Evolutionary conservation across 2,113 vertebrate genomes (phyloP), one percentile per base, ranked within the genome.

Genomic region (Syrmaticus mikado): DNA sequence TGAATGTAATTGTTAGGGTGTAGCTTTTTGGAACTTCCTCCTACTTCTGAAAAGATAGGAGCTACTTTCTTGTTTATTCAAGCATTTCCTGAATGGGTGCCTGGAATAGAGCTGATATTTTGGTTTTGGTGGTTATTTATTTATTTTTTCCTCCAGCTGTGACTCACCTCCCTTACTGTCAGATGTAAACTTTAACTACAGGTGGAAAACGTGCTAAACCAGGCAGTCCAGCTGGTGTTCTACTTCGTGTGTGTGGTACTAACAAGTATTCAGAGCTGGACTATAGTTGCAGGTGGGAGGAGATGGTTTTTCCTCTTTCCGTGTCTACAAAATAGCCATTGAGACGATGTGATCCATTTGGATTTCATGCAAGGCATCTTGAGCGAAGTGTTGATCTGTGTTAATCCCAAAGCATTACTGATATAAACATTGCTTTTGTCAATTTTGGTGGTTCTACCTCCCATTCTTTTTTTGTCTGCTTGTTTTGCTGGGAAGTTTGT

Each of bases 91-190:
- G 85, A 96, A 75, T 48, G 71, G 25, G 41, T 95, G 82, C 78
- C 71, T 88, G 74, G 68, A 94, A 41, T 28, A 90, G 27, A 71
- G 15, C 34, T 67, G 52, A 11, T 58, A 58, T 58, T 58, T n/a
- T 11, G 30, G 17, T n/a, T 58, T 20, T 58, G 55, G 30, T 58
- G 55, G 55, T n/a, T n/a, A 58, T 58, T 58, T 57, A 11, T 43
- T 43, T 55, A 71, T 72, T 82, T 80, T 52, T 27, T 8, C 55
- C 43, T 84, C 22, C 30, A 48, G 80, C 66, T 78, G 60, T 94
- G 95, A 94, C 70, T 96, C 90, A 90, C 74, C 86, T 95, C 86
- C 83, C 85, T 83, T 80, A 90, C 20, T 91, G 87, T 89, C 81
- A 87, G 81, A 78, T 89, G 58, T 92, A 90, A 87, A 93, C 70